These are phyloP conservation scores for Archaeoteleia sp. DNA, from an alignment of 2,888 invertebrate genomes.

Conservation along the genomic window DNA sequence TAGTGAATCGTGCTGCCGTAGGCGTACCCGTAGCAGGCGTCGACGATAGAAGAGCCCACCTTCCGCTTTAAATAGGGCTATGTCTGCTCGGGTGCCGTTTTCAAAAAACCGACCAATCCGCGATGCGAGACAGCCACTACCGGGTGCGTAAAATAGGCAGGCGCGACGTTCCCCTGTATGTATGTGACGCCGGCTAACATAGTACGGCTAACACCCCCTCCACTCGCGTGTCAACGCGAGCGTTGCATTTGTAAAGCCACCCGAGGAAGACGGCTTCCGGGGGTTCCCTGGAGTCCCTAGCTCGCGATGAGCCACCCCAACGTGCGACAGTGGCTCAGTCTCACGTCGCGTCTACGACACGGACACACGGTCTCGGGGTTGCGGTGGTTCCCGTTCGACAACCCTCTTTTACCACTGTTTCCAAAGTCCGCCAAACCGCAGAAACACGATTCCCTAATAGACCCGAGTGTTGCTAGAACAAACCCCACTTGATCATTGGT, in stretches of 20 bases:
- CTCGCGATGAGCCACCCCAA: constrained; percentile 66
- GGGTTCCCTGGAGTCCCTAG: constrained; percentile 56
- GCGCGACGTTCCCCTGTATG: constrained; percentile 48
- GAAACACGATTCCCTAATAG: constrained; percentile 3
- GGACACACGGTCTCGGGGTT: constrained; percentile 59
- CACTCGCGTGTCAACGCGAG: constrained; percentile 41
- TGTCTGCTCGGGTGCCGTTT: constrained; percentile 69
- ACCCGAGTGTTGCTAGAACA: constrained; percentile 3
- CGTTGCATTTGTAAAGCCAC: constrained; percentile 25
- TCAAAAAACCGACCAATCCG: constrained; percentile 75
- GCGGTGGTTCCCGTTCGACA: constrained; percentile 22
- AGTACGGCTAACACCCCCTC: constrained; percentile 22
- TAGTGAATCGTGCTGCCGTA: constrained; percentile 64
- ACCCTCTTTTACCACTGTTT: background rate
- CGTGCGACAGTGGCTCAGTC: constrained; percentile 68
- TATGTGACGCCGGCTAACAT: constrained; percentile 30
- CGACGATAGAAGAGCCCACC: constrained; percentile 63
- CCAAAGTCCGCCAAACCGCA: background rate
- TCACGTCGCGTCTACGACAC: constrained; percentile 73
- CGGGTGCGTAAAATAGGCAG: constrained; percentile 61
- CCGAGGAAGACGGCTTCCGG: constrained; percentile 47
- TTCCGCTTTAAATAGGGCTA: constrained; percentile 73
- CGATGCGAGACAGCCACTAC: constrained; percentile 74
- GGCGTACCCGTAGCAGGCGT: constrained; percentile 70
- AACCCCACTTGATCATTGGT: background rate